Evolutionary conservation across 2,888 invertebrate species (phyloP), one percentile per base, ranked within the genome.

Genomic region (Hypena proboscidalis): DNA sequence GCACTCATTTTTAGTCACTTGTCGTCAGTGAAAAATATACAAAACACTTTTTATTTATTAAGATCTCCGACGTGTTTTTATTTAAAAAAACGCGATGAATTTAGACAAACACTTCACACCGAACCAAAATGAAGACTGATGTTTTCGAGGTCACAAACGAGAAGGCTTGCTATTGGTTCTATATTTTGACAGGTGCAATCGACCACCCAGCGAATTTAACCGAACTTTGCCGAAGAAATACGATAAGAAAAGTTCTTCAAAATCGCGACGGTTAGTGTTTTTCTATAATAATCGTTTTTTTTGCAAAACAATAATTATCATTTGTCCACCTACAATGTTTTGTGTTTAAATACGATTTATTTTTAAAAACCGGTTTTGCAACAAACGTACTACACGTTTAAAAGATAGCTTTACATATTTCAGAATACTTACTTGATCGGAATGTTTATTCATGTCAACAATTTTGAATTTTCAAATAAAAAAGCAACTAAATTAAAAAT

Each of bases 1-100:
- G 70, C 77, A 74, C 77, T 70, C 67, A 77, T 68, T 78, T 78
- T 71, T 50, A 57, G 43, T 46, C 56, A 67, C 68, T 54, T 46
- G 41, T 37, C 20, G 19, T 38, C 43, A 35, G 31, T 45, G 23
- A 53, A 48, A 40, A 58, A 50, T 45, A 45, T 37, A 29, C 34
- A 22, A 23, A 35, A 51, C 63, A 71, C 70, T 59, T 43, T 48
- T 6, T 50, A 42, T 46, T 54, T 60, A 61, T 50, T 46, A 58
- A 30, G 58, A 59, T 61, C 42, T 57, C 23, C 56, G 58, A 73
- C 71, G 81, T 78, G 68, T 78, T 75, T 74, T 64, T 64, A 69
- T 66, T 57, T 58, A 68, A 43, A 67, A 60, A 63, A 62, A 48
- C 66, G 64, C 70, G 66, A 43, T 54, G 46, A 35, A 49, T 42